phyloP scores from a whole-genome alignment of 2,113 vertebrate genomes.

The Cyprinodon variegatus region DNA sequence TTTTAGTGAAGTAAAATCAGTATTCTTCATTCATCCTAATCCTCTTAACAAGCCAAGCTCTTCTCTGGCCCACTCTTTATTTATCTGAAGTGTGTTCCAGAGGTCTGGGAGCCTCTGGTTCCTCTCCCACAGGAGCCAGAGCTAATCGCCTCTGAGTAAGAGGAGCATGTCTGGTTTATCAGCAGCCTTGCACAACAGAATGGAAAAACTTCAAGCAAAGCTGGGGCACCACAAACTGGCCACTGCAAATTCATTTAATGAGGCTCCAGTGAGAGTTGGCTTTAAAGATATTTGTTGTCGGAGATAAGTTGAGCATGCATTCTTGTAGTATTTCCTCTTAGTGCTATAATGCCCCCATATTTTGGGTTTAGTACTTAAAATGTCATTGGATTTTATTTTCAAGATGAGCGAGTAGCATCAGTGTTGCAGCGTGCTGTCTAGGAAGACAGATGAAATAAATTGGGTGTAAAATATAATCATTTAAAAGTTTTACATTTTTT shows the following conservation, averaged over 20 bases:
- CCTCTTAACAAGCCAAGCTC: constrained; percentile 48
- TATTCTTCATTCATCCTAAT: constrained; percentile 44
- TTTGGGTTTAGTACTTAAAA: constrained; percentile 49
- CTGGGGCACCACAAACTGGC: constrained; percentile 46
- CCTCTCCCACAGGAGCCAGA: constrained; percentile 59
- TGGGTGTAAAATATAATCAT: neutral
- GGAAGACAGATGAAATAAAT: constrained; percentile 1
- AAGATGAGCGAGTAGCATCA: constrained; percentile 42
- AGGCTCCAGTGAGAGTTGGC: constrained; percentile 63
- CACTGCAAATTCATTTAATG: constrained; percentile 55
- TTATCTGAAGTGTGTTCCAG: constrained; percentile 68
- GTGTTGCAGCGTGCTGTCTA: constrained; percentile 49
- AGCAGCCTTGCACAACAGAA: constrained; percentile 51
- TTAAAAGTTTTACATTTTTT: neutral
- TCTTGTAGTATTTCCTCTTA: constrained; percentile 32
- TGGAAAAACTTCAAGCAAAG: constrained; percentile 53
- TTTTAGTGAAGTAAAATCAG: constrained; percentile 20
- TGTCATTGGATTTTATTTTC: constrained; percentile 29
- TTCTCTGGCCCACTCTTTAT: constrained; percentile 42
- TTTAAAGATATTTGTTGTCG: constrained; percentile 55
- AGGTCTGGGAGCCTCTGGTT: constrained; percentile 65
- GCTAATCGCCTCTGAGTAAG: constrained; percentile 63
- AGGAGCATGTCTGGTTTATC: constrained; percentile 71
- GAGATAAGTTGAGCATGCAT: constrained; percentile 49
- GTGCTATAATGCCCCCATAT: constrained; percentile 41